Evolutionary conservation across 2,797 vertebrate genomes (phyloP), one percentile per base, ranked within the genome.

Genomic region (Rallus crepitans): DNA sequence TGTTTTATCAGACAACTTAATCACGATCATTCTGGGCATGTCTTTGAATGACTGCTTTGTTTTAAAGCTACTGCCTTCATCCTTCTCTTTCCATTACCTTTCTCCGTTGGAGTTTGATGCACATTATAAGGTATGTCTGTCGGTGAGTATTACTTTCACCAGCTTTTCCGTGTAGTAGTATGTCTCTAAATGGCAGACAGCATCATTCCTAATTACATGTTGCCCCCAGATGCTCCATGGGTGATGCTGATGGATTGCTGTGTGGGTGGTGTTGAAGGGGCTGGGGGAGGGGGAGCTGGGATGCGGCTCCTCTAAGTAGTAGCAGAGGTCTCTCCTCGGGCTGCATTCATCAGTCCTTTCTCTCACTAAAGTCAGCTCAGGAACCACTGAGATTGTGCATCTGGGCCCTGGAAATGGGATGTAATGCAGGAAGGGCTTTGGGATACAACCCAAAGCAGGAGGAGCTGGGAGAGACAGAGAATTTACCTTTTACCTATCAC

Each of bases 181-280:
- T 72, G 86, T 83, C 94, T 96, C 72, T 86, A 94, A 91, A 90
- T 48, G 93, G 93, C 95, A 96, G 94, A 56, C 77, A 87, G 90
- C 94, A 95, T 94, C 64, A 66, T 87, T 96, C 93, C 95, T 93
- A 92, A 92, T 95, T 90, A 87, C 95, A 95, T 31, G 81, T 96
- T 97, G 95, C 91, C 96, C 94, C 96, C 96, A 96, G 95, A 96
- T 97, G 95, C 95, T 93, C 57, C 56, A 35, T 60, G 93, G 96
- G 75, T 87, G 93, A 96, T 95, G 93, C 94, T 97, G 94, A 95
- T 90, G 95, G 93, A 95, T 96, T 94, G 90, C 95, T 90, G 83
- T 93, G 96, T 94, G 94, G 93, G 95, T 96, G 95, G 96, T 69
- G 94, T 27, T 87, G 96, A 89, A 78, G 82, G 91, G 33, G 27